Base-by-base conservation (phyloP, 2,113 vertebrate genomes). In the Pedionomus torquatus region DNA sequence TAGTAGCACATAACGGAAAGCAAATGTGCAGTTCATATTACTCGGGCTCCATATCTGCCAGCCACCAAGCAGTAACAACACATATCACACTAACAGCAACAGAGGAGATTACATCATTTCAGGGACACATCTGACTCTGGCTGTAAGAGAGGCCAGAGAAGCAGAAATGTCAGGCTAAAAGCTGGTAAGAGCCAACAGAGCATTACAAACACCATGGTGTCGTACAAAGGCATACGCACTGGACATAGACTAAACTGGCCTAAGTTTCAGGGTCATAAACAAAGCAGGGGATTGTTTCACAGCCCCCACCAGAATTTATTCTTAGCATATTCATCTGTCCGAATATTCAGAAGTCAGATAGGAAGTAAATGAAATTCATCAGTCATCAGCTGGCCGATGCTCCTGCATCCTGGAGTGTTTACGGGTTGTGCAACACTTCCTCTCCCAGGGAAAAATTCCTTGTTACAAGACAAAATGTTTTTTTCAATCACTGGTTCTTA, bases 281-380 rank as follows among this genome's bases (percentile, higher is more conserved):
- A 95, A 94, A 93, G 81, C 24, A 87, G 49, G 31, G 31, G 65
- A 87, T 68, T 89, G 65, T 92, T 96, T 68, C 83, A 92, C 48
- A 96, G 76, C 21, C 31, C 15, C 33, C 65, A 72, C 21, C 51
- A 72, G 83, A 82, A 87, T 51, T 85, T 61, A 83, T 89, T 95
- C 57, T 79, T 78, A 84, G 83, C 48, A 49, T 69, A 69, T 84
- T 89, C 19, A 64, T 76, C 57, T 61, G 74, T 33, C 75, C 3
- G 30, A 84, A 79, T 94, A 82, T 89, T 85, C 72, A 89, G 16
- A 95, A 95, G 65, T 61, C 60, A 49, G 74, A 87, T 70, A 95
- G 80, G 61, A 97, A 95, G 44, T 87, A 85, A 89, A 72, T 55
- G 20, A 94, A 94, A 89, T 84, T 46, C 70, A 87, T 87, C 92